Evolutionary conservation across 2,113 vertebrate species (phyloP), one percentile per base, ranked within the genome.

Genomic region (Aleadryas rufinucha): DNA sequence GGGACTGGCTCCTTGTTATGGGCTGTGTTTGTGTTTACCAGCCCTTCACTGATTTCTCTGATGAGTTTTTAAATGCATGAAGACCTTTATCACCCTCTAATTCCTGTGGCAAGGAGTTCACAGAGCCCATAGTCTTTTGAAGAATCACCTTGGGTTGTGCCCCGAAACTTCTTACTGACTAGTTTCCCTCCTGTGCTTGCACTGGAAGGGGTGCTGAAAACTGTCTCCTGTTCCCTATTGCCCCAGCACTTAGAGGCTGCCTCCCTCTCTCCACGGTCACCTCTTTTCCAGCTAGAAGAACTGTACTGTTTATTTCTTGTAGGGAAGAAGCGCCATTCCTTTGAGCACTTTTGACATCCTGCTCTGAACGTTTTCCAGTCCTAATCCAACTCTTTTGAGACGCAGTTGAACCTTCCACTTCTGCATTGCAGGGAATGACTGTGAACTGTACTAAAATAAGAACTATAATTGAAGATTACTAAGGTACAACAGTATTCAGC

Each of bases 1-100:
- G 80, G 6, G 11, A 49, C 59, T 31, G 37, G n/a, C 49, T 45
- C n/a, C n/a, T n/a, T n/a, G n/a, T n/a, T n/a, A 39, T 0, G 2
- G 45, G 19, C 39, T 74, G 26, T 50, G 31, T 26, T 61, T 53
- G 27, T 44, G 30, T 49, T 89, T 56, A 59, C n/a, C 74, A 90
- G 31, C n/a, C 13, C 52, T 70, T 44, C 35, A 60, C 11, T 2
- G 1, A 35, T 41, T 88, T 72, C 54, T 39, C 68, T 80, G 37
- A 28, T 65, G 45, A 56, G 42, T 84, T 78, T 68, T 76, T 24
- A 90, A 87, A 92, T 54, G n/a, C 28, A 33, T 26, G 13, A 54
- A 80, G 37, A 61, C 20, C 10, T 89, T 71, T 71, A 44, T 64
- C 56, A 68, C 16, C 7, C 22, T 66, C 23, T 10, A 66, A 2